These are phyloP conservation scores for Catamblyrhynchus diadema DNA, from an alignment of 2,797 vertebrate species.

Conservation along the genomic window DNA sequence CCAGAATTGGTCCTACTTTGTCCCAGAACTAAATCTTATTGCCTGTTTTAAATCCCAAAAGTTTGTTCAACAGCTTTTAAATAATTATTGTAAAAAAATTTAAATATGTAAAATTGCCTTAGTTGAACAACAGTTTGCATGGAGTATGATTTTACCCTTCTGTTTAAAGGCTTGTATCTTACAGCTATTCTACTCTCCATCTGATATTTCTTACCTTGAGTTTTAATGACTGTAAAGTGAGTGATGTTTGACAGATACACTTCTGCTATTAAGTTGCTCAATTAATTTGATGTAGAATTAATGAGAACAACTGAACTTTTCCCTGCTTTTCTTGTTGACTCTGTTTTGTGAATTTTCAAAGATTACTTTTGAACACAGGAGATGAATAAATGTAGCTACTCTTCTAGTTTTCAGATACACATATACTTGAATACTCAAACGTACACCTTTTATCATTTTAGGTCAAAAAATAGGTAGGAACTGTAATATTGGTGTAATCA, in stretches of 20 bases:
- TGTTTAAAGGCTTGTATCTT: not conserved
- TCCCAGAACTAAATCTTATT: not conserved
- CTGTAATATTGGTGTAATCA: not conserved
- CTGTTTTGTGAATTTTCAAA: not conserved
- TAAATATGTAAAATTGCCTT: not conserved
- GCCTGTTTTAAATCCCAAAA: not conserved
- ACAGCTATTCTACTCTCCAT: not conserved
- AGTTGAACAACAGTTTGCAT: not conserved
- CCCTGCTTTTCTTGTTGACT: not conserved
- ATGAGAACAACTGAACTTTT: not conserved
- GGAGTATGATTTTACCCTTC: not conserved
- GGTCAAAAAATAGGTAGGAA: not conserved
- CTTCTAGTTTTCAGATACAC: not conserved
- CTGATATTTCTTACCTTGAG: not conserved
- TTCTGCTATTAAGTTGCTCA: not conserved
- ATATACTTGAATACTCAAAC: not conserved
- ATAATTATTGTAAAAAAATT: not conserved
- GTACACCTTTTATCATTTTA: not conserved
- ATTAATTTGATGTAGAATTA: not conserved
- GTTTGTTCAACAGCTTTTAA: not conserved
- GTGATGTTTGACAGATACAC: not conserved
- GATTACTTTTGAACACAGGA: not conserved
- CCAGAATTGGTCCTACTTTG: not conserved
- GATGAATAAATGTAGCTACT: not conserved
- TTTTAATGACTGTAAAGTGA: conserved; percentile 1